A percentile compares a stretch with the other conserved stretches of the same genome.
Conservation (phyloP, 2,113 vertebrate genomes). For the Phylloscopus whistleri region DNA sequence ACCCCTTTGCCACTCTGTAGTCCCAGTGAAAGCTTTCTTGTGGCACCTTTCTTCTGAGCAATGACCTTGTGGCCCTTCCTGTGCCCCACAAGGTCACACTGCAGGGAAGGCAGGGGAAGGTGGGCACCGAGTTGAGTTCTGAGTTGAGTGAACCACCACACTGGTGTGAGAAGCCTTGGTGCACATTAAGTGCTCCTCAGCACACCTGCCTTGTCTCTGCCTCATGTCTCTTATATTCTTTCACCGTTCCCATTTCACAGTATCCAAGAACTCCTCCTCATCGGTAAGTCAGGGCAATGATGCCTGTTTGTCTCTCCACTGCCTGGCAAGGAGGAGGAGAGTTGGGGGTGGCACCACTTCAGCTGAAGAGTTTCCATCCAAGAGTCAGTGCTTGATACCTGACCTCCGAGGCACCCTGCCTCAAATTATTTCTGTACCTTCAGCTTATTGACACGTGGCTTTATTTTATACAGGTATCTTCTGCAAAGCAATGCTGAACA, state of each 20-base stretch:
- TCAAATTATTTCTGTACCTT: neutral
- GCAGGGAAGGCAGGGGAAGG: neutral
- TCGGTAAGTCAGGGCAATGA: neutral
- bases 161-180: fast-evolving
- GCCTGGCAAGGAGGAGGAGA: neutral
- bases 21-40: neutral
- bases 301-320: neutral
- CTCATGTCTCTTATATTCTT: neutral
- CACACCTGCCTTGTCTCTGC: neutral
- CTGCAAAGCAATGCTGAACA: neutral
- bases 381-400: neutral
- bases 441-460: neutral
- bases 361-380: neutral
- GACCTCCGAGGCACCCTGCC: neutral
- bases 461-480: neutral
- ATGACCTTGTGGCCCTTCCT: neutral
- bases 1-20: neutral
- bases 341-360: neutral
- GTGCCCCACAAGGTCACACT: neutral
- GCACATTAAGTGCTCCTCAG: neutral
- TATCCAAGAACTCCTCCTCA: neutral
- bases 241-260: fast-evolving
- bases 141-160: neutral
- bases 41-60: neutral
- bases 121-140: neutral